Evolutionary conservation across 2,888 invertebrate genomes (phyloP).

Genomic region (Leptinotarsa haldemani): DNA sequence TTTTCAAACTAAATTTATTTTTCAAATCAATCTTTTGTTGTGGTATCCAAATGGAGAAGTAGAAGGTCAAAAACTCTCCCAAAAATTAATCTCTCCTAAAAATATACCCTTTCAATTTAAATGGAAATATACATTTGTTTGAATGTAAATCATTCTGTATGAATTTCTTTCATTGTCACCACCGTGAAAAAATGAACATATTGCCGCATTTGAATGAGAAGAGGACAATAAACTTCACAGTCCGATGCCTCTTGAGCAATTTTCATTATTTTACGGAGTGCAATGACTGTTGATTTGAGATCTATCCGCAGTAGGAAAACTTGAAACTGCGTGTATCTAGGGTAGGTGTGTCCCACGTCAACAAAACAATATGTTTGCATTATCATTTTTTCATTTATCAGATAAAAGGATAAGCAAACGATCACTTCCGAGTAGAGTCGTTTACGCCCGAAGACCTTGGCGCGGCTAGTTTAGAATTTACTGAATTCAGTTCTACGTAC

Average conservation of each 20-base stretch:
- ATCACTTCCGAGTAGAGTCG: neutral
- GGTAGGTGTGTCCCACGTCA: no score
- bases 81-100: no score
- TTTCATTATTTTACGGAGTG: slow-evolving; percentile 8
- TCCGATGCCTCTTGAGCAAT: slow-evolving; percentile 5
- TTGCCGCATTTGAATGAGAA: neutral
- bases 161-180: neutral
- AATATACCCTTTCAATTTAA: neutral
- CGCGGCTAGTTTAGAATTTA: slow-evolving; percentile 21
- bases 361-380: neutral
- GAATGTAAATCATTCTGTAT: neutral
- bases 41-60: no score
- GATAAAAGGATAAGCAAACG: slow-evolving; percentile 22
- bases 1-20: no score
- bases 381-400: slow-evolving; percentile 6
- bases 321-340: no score
- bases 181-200: neutral
- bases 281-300: neutral
- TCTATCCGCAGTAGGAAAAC: neutral
- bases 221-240: slow-evolving; percentile 23
- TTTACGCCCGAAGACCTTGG: slow-evolving; percentile 14
- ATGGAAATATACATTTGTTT: neutral
- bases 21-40: no score
- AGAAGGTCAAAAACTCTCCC: no score
- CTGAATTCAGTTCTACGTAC: slow-evolving; percentile 26